Percentiles rank a stretch among this genome's conserved stretches.
Conservation (phyloP, 2,797 vertebrate genomes). For the Cryptoblepharus egeriae region DNA sequence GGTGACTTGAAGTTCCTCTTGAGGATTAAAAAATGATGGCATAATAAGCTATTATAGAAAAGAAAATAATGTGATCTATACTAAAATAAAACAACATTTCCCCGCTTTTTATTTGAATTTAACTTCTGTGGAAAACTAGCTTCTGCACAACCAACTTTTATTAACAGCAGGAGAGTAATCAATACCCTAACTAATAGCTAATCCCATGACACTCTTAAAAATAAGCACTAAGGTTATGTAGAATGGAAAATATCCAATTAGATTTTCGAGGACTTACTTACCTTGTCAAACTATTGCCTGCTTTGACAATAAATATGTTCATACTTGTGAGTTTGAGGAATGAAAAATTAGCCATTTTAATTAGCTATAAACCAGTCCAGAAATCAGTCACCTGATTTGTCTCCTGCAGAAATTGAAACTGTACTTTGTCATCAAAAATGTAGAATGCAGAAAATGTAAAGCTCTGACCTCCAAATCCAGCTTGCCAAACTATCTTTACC, state of each 20-base stretch:
- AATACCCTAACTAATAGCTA: conserved; percentile 53
- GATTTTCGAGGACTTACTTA: conserved; percentile 45
- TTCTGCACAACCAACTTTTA: conserved; percentile 22
- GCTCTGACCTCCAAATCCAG: conserved; percentile 39
- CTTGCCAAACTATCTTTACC: conserved; percentile 5
- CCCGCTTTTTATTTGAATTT: conserved; percentile 24
- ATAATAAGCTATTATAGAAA: neutral
- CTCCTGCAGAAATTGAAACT: conserved; percentile 24
- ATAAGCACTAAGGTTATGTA: conserved; percentile 42
- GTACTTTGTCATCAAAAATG: conserved; percentile 38
- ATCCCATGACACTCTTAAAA: conserved; percentile 51
- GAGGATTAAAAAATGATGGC: neutral
- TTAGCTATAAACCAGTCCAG: conserved; percentile 47
- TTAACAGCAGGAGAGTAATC: conserved; percentile 50
- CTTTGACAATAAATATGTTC: conserved; percentile 63
- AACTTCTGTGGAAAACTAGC: conserved; percentile 7
- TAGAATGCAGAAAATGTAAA: neutral
- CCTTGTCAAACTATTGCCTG: conserved; percentile 53
- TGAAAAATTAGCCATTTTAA: conserved; percentile 54
- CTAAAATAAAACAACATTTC: neutral
- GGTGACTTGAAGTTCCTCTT: neutral
- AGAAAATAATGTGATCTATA: neutral
- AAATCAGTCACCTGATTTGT: conserved; percentile 53
- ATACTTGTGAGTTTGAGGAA: conserved; percentile 37
- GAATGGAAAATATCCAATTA: conserved; percentile 59